These are phyloP conservation scores for Clusia tigrina DNA, from an alignment of 2,888 invertebrate genomes.

Conservation along the genomic window DNA sequence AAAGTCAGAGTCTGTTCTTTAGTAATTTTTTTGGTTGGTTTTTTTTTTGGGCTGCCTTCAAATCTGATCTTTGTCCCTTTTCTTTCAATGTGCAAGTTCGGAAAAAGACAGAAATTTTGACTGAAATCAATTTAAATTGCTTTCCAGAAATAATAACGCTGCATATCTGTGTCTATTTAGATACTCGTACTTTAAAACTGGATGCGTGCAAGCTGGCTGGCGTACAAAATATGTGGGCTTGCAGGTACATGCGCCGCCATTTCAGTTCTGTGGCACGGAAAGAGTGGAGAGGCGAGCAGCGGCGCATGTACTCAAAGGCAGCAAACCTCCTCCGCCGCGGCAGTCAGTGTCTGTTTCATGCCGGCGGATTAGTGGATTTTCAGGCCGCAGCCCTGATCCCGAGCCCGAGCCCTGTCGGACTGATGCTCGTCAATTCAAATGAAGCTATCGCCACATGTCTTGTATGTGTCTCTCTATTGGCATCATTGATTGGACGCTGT, in stretches of 20 bases:
- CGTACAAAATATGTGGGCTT: conserved; percentile 33
- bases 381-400: no score
- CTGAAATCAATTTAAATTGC: conserved; percentile 59
- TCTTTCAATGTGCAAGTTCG: no score
- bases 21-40: conserved; percentile 2
- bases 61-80: no score
- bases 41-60: no score
- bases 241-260: conserved; percentile 34
- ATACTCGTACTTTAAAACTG: no score
- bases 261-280: no score
- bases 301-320: conserved; percentile 20
- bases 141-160: conserved; percentile 52
- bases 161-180: conserved; percentile 36
- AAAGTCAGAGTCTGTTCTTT: conserved; percentile 52
- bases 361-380: conserved; percentile 33
- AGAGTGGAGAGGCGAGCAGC: not conserved
- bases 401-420: not conserved
- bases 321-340: not conserved
- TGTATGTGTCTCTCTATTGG: not conserved
- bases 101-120: conserved; percentile 41
- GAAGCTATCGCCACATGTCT: conserved; percentile 17
- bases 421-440: conserved; percentile 23
- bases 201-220: conserved; percentile 31
- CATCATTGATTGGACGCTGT: not conserved
- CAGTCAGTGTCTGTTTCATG: conserved; percentile 8